Evolutionary conservation across 2,888 invertebrate genomes (phyloP).

Genomic region (Agrochola circellaris): DNA sequence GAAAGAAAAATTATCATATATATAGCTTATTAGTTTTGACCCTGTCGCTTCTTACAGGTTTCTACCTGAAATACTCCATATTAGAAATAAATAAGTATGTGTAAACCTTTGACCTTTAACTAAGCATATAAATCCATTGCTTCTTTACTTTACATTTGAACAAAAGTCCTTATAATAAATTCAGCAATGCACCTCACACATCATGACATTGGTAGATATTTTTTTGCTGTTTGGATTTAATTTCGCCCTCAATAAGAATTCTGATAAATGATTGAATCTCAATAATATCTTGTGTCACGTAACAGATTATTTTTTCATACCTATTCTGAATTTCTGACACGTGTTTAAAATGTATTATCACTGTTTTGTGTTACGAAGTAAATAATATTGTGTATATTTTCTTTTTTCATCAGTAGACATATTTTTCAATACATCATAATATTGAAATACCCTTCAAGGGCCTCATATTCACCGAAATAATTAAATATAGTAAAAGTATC

Average conservation of each 20-base stretch:
- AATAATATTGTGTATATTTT: not conserved
- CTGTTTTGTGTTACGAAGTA: not conserved
- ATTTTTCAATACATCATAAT: not conserved
- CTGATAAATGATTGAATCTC: conserved; percentile 1
- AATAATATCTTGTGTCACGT: not conserved
- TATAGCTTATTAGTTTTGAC: conserved; percentile 65
- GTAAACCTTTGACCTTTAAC: conserved; percentile 20
- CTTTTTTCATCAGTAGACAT: not conserved
- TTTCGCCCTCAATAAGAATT: not conserved
- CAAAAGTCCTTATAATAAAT: not conserved
- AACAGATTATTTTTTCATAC: not conserved
- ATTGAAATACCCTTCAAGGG: not conserved
- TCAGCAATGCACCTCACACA: not conserved
- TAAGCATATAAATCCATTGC: conserved; percentile 3
- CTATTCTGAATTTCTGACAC: not conserved
- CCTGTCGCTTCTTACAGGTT: conserved; percentile 41
- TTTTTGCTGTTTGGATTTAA: not conserved
- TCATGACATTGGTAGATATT: not conserved
- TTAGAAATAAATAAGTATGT: conserved; percentile 24
- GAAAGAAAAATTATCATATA: conserved; percentile 70
- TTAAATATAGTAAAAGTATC: not conserved
- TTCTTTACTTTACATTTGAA: not conserved
- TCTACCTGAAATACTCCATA: conserved; percentile 24
- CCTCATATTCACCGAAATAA: too few species aligned
- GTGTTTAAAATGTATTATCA: not conserved